Percentiles rank a stretch among this genome's conserved stretches.
phyloP scores from a whole-genome alignment of 2,113 vertebrate species.

The Paradisaea rubra region DNA sequence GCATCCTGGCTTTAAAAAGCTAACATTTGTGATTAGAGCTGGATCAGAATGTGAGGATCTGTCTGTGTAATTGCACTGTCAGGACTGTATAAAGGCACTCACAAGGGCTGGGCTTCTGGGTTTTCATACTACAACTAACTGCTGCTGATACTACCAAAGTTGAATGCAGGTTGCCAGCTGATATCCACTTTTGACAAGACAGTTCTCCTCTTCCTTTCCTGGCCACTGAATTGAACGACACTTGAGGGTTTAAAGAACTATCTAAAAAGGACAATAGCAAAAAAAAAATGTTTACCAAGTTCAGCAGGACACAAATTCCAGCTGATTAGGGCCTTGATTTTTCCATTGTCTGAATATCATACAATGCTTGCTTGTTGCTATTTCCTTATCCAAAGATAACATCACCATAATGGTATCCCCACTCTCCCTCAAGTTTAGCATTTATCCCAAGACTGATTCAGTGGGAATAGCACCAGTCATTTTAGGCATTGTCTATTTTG shows the following conservation, averaged over 20 bases:
- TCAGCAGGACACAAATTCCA: neutral
- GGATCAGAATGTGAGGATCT: neutral
- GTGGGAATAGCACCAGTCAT: neutral
- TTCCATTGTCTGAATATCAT: neutral
- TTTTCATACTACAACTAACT: neutral
- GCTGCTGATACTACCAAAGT: neutral
- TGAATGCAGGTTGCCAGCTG: neutral
- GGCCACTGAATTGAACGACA: fast-evolving
- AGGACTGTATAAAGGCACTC: neutral
- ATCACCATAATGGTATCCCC: neutral
- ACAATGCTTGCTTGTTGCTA: neutral
- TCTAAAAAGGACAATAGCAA: neutral
- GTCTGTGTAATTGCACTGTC: neutral
- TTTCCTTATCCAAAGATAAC: neutral
- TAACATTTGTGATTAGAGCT: neutral
- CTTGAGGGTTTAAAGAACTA: neutral
- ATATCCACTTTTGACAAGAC: neutral
- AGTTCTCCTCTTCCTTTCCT: neutral
- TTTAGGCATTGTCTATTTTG: neutral
- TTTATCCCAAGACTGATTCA: neutral
- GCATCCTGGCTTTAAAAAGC: neutral
- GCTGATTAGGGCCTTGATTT: neutral
- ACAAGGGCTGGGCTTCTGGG: neutral
- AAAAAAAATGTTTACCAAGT: neutral
- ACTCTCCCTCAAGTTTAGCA: neutral